Percentiles rank a stretch among this genome's conserved stretches.
These are phyloP conservation scores for Holacanthus passer DNA, from an alignment of 2,113 vertebrate genomes.

Conservation along the genomic window DNA sequence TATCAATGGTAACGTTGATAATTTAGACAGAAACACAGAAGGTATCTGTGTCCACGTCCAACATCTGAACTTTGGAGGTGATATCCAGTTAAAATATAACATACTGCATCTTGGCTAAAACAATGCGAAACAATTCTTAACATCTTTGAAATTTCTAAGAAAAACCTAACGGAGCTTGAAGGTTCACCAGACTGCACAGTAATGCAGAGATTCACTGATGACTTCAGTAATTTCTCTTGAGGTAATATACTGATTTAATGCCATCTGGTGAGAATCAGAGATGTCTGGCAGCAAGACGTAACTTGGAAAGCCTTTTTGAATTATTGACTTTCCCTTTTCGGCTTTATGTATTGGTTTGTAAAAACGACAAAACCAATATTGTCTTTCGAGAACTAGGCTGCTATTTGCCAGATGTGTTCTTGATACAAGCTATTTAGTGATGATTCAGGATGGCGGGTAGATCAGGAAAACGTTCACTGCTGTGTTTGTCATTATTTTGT, in stretches of 20 bases:
- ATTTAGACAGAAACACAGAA: neutral
- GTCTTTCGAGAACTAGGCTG: neutral
- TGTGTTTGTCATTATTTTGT: neutral
- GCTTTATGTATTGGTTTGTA: conserved; percentile 22
- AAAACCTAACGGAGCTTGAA: conserved; percentile 29
- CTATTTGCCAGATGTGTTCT: neutral
- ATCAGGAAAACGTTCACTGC: neutral
- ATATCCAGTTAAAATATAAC: neutral
- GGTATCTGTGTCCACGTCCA: neutral
- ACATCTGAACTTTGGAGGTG: neutral
- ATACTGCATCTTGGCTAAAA: neutral
- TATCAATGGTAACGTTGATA: neutral
- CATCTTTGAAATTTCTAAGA: neutral
- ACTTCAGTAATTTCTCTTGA: conserved; percentile 49
- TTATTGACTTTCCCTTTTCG: conserved; percentile 33
- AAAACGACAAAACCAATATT: conserved; percentile 11
- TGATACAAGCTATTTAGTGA: neutral
- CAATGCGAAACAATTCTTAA: neutral
- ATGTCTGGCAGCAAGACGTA: conserved; percentile 34
- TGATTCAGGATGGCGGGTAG: neutral
- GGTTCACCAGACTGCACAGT: conserved; percentile 26
- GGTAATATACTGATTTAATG: conserved; percentile 37
- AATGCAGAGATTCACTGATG: conserved; percentile 23
- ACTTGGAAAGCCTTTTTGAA: conserved; percentile 33
- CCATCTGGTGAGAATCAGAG: conserved; percentile 54